Evolutionary conservation across 2,113 vertebrate species (phyloP).

Genomic region (Crotalus helleri): DNA sequence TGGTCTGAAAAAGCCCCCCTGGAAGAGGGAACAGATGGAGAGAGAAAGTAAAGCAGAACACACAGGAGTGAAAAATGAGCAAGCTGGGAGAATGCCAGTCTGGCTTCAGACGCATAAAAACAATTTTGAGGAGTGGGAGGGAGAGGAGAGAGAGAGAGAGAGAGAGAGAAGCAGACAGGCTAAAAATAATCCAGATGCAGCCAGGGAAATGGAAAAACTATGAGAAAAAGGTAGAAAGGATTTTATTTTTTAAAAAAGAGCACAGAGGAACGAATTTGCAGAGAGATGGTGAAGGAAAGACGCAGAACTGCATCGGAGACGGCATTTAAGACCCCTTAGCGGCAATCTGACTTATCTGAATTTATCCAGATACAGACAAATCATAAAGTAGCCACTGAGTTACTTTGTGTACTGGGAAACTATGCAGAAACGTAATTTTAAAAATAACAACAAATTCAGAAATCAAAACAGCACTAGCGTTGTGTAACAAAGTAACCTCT

Average conservation of each 20-base stretch:
- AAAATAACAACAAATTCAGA: too few species aligned
- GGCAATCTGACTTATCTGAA: too few species aligned
- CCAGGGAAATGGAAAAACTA: neutral
- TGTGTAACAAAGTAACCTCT: too few species aligned
- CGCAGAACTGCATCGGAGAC: neutral
- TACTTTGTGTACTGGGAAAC: too few species aligned
- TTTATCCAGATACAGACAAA: too few species aligned
- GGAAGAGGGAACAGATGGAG: constrained; percentile 14
- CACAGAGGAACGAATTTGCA: neutral
- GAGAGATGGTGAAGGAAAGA: neutral
- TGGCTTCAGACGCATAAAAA: neutral
- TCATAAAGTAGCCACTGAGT: too few species aligned
- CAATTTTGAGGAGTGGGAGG: neutral
- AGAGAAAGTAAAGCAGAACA: neutral
- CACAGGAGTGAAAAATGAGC: constrained; percentile 1
- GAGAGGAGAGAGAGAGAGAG: too few species aligned
- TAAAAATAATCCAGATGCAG: neutral
- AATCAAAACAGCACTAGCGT: too few species aligned
- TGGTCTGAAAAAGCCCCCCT: neutral
- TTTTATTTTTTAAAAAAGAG: neutral
- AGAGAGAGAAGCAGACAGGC: neutral
- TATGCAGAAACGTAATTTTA: too few species aligned
- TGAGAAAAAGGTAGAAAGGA: neutral
- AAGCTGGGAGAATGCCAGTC: neutral
- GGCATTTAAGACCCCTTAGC: neutral